These are phyloP conservation scores for Plotosus lineatus DNA, from an alignment of 2,113 vertebrate species.

Conservation along the genomic window DNA sequence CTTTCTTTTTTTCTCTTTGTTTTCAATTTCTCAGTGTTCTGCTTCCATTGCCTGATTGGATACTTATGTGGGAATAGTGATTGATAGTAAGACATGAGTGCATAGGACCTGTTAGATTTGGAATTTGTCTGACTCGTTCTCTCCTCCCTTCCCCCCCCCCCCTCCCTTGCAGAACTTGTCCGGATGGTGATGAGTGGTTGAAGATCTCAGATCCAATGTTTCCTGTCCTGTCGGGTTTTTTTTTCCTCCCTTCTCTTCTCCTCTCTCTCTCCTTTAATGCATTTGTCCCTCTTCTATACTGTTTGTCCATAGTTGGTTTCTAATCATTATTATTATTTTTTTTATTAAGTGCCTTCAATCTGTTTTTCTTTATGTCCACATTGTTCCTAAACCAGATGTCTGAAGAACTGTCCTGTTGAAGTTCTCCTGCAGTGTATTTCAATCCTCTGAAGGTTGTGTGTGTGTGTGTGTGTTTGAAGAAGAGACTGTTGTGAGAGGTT, in stretches of 20 bases:
- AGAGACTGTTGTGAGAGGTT: too few species aligned
- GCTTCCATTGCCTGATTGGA: background rate
- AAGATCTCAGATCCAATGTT: slow-evolving; percentile 57
- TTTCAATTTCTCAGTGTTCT: slow-evolving; percentile 5
- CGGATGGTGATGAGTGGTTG: slow-evolving; percentile 90
- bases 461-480: background rate
- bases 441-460: background rate
- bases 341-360: slow-evolving; percentile 71
- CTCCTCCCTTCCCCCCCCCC: background rate
- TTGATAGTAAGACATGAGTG: slow-evolving; percentile 9
- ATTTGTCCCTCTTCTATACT: too few species aligned
- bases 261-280: background rate
- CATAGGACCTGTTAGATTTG: background rate
- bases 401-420: background rate
- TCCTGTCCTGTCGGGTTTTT: slow-evolving; percentile 36
- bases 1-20: slow-evolving; percentile 10
- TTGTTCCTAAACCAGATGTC: slow-evolving; percentile 26
- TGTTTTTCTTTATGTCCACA: slow-evolving; percentile 62
- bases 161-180: slow-evolving; percentile 79
- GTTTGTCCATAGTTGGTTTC: slow-evolving; percentile 23
- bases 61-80: slow-evolving; percentile 5
- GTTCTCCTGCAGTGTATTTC: background rate
- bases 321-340: slow-evolving; percentile 27
- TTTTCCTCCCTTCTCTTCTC: background rate
- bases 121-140: background rate